phyloP scores from a whole-genome alignment of 2,113 vertebrate species.

The Colinus virginianus region DNA sequence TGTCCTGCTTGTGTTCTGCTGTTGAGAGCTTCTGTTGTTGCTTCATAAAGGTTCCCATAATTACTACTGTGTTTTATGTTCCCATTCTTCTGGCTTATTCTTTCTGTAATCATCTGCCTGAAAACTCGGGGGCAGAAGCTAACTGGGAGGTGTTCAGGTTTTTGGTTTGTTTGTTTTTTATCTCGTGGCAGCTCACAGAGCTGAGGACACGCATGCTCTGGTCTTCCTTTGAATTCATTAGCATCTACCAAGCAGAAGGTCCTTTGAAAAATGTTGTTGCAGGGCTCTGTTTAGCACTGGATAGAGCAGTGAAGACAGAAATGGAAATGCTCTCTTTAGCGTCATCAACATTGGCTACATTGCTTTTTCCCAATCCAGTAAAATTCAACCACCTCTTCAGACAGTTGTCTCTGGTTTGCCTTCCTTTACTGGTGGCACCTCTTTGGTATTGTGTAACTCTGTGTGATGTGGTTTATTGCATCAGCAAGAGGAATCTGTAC shows the following conservation, averaged over 20 bases:
- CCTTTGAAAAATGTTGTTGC: background rate
- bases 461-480: conserved; percentile 34
- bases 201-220: background rate
- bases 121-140: background rate
- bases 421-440: background rate
- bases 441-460: conserved; percentile 5
- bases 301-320: background rate
- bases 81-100: conserved; percentile 14
- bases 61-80: background rate
- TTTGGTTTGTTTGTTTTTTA: background rate
- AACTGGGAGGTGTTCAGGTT: background rate
- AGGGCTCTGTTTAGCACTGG: background rate
- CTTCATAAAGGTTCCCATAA: conserved; percentile 13
- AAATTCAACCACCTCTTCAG: background rate
- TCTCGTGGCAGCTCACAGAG: background rate
- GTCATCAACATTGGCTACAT: rapidly evolving
- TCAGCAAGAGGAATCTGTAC: background rate
- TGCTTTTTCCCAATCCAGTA: background rate
- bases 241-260: background rate
- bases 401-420: background rate
- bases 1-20: background rate
- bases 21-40: conserved; percentile 17
- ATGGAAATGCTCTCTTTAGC: background rate
- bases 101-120: conserved; percentile 16
- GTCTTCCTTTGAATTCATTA: background rate